A percentile compares a stretch with the other conserved stretches of the same genome.
These are phyloP conservation scores for Diceros bicornis DNA, from an alignment of 2,797 vertebrate genomes.

Conservation along the genomic window DNA sequence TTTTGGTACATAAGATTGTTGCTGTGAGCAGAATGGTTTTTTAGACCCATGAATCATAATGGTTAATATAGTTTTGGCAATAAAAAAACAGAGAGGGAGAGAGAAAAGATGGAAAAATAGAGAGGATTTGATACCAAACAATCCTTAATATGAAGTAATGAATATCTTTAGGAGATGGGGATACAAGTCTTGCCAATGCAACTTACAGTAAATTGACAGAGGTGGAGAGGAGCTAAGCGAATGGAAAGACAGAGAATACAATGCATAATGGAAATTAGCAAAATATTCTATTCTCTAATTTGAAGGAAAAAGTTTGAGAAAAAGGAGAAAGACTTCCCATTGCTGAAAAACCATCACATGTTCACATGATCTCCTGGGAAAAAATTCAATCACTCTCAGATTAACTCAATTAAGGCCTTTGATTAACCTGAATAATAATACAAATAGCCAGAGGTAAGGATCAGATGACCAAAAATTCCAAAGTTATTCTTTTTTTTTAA, in stretches of 20 bases:
- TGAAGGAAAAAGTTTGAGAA: neutral
- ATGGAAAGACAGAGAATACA: neutral
- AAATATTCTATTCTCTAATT: neutral
- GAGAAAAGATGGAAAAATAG: neutral
- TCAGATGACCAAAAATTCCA: neutral
- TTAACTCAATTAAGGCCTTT: neutral
- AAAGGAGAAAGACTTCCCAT: neutral
- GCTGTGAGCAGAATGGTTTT: neutral
- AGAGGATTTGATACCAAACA: too few relatives aligned
- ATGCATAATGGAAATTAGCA: neutral
- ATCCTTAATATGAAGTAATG: neutral
- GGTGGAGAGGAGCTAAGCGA: neutral
- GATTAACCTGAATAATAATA: neutral
- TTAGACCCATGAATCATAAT: neutral
- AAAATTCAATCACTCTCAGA: neutral
- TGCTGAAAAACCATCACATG: neutral
- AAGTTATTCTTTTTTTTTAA: too few relatives aligned
- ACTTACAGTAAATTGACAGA: neutral
- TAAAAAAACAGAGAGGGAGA: neutral
- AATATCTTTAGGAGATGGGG: neutral
- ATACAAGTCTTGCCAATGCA: neutral
- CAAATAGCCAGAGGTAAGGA: neutral
- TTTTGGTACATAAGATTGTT: too few relatives aligned
- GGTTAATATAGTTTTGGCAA: neutral
- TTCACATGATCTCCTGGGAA: neutral